Percentiles rank a stretch among this genome's conserved stretches.
These are phyloP conservation scores for Pseudorectes ferrugineus DNA, from an alignment of 2,113 vertebrate genomes.

Conservation along the genomic window DNA sequence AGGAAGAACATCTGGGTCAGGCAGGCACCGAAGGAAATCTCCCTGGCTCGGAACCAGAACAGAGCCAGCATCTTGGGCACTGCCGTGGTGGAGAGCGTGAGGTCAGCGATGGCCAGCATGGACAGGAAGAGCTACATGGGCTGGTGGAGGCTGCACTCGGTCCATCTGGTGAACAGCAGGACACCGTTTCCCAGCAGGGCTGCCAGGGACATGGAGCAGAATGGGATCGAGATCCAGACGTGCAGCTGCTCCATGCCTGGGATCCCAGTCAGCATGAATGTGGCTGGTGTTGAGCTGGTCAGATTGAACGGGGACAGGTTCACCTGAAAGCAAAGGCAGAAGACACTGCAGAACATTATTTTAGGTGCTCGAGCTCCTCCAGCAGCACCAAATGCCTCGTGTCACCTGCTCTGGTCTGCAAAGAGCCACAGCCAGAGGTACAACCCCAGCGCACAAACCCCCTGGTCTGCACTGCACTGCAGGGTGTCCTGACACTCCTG, in stretches of 20 bases:
- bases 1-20: slow-evolving; percentile 63
- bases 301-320: not conserved
- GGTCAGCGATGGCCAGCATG: not conserved
- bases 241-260: not conserved
- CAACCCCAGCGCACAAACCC: fast-evolving
- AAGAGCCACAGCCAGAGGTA: not conserved
- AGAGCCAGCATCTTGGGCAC: not conserved
- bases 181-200: not conserved
- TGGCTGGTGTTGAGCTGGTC: not conserved
- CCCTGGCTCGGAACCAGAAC: slow-evolving; percentile 21
- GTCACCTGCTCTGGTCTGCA: not conserved
- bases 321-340: not conserved
- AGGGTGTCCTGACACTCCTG: not conserved
- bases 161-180: not conserved
- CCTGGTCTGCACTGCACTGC: fast-evolving
- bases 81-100: not conserved
- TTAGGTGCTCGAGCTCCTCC: not conserved
- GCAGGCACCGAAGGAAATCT: slow-evolving; percentile 23
- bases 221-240: not conserved
- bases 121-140: slow-evolving; percentile 1
- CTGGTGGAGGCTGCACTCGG: not conserved
- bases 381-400: not conserved
- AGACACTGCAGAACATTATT: fast-evolving
- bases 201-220: not conserved
- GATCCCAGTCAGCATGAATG: not conserved